Percentiles rank a stretch among this genome's conserved stretches.
Evolutionary conservation across 92 coral and sea anemone genomes (phyloP).

Genomic region (Bergia puertoricense): DNA sequence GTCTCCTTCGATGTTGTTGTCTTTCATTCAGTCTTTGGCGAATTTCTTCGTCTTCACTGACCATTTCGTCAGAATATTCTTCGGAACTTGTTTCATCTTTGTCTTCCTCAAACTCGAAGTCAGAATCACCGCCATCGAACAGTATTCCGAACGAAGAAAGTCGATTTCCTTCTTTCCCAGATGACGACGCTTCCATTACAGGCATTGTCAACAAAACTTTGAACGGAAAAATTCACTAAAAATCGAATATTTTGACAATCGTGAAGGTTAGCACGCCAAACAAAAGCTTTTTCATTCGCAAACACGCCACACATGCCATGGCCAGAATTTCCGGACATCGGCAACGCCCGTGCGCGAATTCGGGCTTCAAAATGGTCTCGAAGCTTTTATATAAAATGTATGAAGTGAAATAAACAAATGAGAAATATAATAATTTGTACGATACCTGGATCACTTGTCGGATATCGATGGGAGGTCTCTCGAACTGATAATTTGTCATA

Average conservation of each 20-base stretch:
- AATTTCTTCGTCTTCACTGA: conserved; percentile 21
- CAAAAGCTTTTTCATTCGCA: conserved; percentile 11
- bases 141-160: conserved; percentile 21
- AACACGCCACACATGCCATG: conserved; percentile 12
- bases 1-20: conserved; percentile 12
- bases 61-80: background rate
- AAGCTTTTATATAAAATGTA: background rate
- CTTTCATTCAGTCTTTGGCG: conserved; percentile 15
- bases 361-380: background rate
- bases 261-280: background rate
- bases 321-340: background rate
- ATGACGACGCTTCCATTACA: background rate
- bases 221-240: conserved; percentile 12
- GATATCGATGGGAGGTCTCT: background rate
- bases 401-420: background rate
- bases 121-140: background rate
- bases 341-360: background rate
- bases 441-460: background rate
- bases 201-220: conserved; percentile 15
- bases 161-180: background rate
- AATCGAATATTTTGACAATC: conserved; percentile 7
- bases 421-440: background rate
- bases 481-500: conserved; percentile 9
- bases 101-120: conserved; percentile 2
- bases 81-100: background rate